Base-by-base conservation (phyloP, 1,140 invertebrate species). In the Ceratoteleas bidentatus region DNA sequence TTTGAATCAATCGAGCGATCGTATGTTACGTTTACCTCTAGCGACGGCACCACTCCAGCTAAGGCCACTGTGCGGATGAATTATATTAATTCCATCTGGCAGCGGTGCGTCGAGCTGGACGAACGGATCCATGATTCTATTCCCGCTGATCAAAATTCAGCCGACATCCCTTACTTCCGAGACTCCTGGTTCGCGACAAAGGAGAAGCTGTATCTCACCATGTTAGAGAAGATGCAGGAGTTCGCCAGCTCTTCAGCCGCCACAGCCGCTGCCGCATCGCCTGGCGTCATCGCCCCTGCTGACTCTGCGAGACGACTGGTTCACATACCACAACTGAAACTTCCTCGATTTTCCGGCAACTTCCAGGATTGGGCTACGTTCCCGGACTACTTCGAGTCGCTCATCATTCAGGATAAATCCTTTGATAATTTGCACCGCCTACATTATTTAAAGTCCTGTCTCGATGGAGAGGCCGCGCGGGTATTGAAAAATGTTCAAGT, bases 381-480 rank as follows among this genome's bases (percentile, higher is more conserved):
- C 11, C 50, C 9, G 2, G 50, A 32, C 24, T 52, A 52, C 10
- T 52, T 52, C 24, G 15, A 24, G 15, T 52, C 50, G 15, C 24
- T 52, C 0, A 10, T 52, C 24, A 52, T 52, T 11, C 7, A 8
- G 10, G 24, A 32, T 32, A 15, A 24, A 24, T 32, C 16, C 16
- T 52, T 24, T 24, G 50, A 52, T 33, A 11, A 52, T 10, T 9
- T 52, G 6, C 50, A 52, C 10, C 6, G 24, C 1, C n/a, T 52
- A 11, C 50, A 52, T 32, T 52, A 52, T 52, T 32, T 52, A 33
- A 52, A 52, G 16, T 24, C 50, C 6, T 52, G 50, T 32, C 50
- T 52, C 11, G 50, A 52, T 33, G 50, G 50, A 4, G 50, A 52
- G 2, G 50, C 50, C 0, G 50, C 50, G 2, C 9, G 2, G 6